Percentiles rank a stretch among this genome's conserved stretches.
Evolutionary conservation across 2,888 invertebrate species (phyloP).

Genomic region (Neoaliturus tenellus): DNA sequence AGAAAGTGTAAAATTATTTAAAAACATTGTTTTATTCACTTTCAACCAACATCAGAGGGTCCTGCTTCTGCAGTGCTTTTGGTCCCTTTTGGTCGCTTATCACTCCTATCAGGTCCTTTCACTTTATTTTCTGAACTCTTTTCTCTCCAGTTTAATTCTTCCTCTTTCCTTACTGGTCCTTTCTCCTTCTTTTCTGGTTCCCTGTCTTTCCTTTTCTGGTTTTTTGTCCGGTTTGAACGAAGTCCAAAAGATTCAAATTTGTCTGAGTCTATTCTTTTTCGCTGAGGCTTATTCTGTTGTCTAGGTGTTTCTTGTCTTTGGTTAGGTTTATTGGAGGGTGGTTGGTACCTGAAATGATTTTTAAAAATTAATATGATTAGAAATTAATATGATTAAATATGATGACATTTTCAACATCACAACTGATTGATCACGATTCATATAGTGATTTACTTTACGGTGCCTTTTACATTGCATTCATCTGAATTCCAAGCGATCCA

Average conservation of each 20-base stretch:
- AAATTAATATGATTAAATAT: no score
- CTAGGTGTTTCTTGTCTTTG: constrained; percentile 72
- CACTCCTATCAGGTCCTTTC: background rate
- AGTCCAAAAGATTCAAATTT: constrained; percentile 55
- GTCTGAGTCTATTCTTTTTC: constrained; percentile 32
- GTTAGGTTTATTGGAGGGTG: constrained; percentile 71
- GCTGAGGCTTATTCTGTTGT: constrained; percentile 68
- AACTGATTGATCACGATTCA: no score
- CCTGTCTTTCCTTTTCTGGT: background rate
- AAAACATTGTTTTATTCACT: background rate
- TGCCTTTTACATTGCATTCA: no score
- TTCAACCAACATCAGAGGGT: constrained; percentile 3
- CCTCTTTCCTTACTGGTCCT: background rate
- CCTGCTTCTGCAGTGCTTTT: background rate
- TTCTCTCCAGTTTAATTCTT: background rate
- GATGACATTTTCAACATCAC: no score
- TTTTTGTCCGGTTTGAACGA: constrained; percentile 67
- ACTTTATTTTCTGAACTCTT: background rate
- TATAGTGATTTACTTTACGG: no score
- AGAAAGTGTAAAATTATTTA: no score
- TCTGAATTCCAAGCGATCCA: no score
- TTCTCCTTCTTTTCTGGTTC: constrained; percentile 2
- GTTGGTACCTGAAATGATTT: constrained; percentile 76
- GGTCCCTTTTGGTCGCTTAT: background rate
- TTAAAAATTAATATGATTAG: no score